Evolutionary conservation across 2,888 invertebrate genomes (phyloP).

Genomic region (Pantelozetes paolii): DNA sequence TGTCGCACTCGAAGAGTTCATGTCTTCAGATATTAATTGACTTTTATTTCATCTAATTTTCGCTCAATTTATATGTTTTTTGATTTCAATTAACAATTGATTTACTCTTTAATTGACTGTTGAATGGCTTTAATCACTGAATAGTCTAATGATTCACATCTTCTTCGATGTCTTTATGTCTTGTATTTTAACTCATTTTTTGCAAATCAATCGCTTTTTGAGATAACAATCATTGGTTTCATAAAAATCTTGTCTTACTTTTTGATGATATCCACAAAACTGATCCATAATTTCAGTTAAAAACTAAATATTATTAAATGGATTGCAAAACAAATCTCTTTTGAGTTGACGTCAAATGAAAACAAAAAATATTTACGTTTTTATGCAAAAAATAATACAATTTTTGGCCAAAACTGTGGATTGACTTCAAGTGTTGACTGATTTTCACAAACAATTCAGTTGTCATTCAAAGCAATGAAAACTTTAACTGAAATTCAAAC

Average conservation of each 20-base stretch:
- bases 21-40: not conserved
- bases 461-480: no score
- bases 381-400: no score
- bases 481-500: no score
- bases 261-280: not conserved
- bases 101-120: not conserved
- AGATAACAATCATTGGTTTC: not conserved
- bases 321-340: not conserved
- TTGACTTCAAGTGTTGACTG: no score
- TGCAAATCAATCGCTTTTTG: not conserved
- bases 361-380: no score
- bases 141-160: no score
- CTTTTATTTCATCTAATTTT: no score
- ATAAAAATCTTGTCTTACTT: slow-evolving; percentile 1
- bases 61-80: no score
- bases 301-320: no score
- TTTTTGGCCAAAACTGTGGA: not conserved
- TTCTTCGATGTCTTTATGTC: not conserved
- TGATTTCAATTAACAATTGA: no score
- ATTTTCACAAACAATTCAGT: no score
- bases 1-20: slow-evolving; percentile 18
- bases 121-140: not conserved
- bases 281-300: not conserved
- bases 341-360: not conserved
- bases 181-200: slow-evolving; percentile 11